A percentile compares a stretch with the other conserved stretches of the same genome.
phyloP scores from a whole-genome alignment of 2,113 vertebrate species.

The Rhineura floridana region DNA sequence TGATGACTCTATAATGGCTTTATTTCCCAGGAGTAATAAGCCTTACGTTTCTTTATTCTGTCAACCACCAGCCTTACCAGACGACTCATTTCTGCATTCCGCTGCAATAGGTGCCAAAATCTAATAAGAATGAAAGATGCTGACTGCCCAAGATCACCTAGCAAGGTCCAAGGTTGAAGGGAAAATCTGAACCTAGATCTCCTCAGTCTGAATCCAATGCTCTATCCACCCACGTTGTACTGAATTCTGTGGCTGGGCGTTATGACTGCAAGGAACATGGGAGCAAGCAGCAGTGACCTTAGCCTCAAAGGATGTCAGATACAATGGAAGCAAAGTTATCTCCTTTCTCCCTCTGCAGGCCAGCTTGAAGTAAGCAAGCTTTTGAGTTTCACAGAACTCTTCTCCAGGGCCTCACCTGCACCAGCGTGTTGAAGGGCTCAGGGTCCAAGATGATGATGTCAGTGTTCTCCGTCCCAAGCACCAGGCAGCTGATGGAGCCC shows the following conservation, averaged over 20 bases:
- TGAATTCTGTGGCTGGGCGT: neutral
- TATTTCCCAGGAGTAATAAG: no score
- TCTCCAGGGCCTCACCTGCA: constrained; percentile 71
- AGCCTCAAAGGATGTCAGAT: neutral
- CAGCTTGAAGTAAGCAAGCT: neutral
- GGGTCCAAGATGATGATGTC: constrained; percentile 87
- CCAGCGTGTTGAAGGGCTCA: constrained; percentile 86
- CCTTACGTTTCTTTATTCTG: no score
- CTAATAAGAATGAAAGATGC: neutral
- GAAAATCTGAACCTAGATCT: neutral
- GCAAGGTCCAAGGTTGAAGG: neutral
- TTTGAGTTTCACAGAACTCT: neutral
- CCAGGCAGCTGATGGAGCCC: constrained; percentile 87
- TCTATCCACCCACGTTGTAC: neutral
- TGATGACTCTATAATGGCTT: no score
- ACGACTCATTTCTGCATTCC: no score
- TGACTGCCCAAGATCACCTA: neutral
- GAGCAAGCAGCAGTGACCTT: no score
- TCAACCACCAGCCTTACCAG: no score
- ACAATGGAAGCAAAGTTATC: neutral
- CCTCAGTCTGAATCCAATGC: neutral
- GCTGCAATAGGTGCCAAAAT: no score
- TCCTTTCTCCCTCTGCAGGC: no score
- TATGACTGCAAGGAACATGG: no score
- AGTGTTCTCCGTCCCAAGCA: constrained; percentile 85